These are phyloP conservation scores for Neolamprologus ventralis DNA, from an alignment of 2,113 vertebrate genomes.

Conservation along the genomic window DNA sequence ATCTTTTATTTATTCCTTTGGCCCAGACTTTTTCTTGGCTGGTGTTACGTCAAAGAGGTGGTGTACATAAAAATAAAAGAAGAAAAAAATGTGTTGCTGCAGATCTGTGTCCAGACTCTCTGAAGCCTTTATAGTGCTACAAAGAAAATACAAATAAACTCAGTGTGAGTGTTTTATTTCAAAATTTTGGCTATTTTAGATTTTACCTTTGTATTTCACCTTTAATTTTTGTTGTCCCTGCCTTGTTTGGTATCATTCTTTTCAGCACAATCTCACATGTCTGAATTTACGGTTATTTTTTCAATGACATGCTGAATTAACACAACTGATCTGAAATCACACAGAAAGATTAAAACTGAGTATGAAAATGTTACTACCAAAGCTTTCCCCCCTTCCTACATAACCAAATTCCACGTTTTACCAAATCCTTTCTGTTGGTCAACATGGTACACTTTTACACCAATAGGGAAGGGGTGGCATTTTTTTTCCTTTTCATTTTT, in stretches of 20 bases:
- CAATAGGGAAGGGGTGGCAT: rapidly evolving
- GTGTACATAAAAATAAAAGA: neutral
- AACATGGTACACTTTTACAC: neutral
- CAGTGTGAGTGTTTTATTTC: neutral
- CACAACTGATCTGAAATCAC: neutral
- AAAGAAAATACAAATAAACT: neutral
- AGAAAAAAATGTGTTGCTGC: neutral
- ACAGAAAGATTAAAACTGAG: neutral
- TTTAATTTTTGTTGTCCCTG: neutral
- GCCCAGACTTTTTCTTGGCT: neutral
- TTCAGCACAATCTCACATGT: neutral
- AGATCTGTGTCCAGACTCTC: neutral
- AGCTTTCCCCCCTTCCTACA: neutral
- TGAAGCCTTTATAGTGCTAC: neutral
- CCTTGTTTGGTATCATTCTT: neutral
- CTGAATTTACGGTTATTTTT: neutral
- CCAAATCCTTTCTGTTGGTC: neutral
- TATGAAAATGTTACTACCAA: neutral
- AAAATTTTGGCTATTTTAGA: neutral
- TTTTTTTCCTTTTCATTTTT: neutral
- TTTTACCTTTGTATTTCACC: neutral
- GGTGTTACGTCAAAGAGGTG: neutral
- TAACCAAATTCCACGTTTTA: neutral
- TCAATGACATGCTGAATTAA: neutral
- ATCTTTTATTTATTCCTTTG: neutral